These are phyloP conservation scores for Patella vulgata DNA, from an alignment of 1,140 invertebrate genomes.

Conservation along the genomic window DNA sequence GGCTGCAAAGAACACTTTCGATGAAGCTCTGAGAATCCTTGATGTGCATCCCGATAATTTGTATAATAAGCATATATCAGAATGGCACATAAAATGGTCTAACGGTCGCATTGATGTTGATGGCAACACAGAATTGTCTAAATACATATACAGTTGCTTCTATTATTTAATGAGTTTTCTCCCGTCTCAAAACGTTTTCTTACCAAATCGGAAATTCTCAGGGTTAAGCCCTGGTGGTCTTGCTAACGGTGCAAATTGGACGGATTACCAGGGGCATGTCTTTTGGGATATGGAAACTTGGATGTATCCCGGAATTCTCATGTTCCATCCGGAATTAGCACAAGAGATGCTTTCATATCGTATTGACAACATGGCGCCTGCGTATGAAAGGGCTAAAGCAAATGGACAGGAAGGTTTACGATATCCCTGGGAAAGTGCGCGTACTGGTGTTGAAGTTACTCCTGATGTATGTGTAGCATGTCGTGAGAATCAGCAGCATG, in stretches of 20 bases:
- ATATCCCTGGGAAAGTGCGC: constrained; percentile 51
- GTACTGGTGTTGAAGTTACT: constrained; percentile 23
- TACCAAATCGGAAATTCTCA: constrained; percentile 39
- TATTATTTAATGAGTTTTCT: constrained; percentile 66
- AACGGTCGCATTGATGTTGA: constrained; percentile 49
- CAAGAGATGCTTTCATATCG: constrained; percentile 42
- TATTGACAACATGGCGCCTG: constrained; percentile 47
- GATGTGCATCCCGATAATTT: constrained; percentile 18
- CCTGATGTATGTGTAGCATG: constrained; percentile 32
- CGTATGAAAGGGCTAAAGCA: constrained; percentile 54
- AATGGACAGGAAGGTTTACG: constrained; percentile 66
- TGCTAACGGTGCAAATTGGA: constrained; percentile 52
- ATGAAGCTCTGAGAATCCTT: background rate
- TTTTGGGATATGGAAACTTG: constrained; percentile 68
- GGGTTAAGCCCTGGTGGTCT: constrained; percentile 55
- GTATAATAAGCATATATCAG: constrained; percentile 28
- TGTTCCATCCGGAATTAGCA: constrained; percentile 58
- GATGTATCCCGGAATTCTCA: constrained; percentile 65
- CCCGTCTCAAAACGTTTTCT: constrained; percentile 44
- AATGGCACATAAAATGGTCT: constrained; percentile 46
- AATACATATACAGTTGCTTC: constrained; percentile 52
- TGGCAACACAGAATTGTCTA: constrained; percentile 50
- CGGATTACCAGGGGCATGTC: too few species aligned
- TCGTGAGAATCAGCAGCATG: constrained; percentile 59
- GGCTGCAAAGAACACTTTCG: background rate